phyloP scores from a whole-genome alignment of 53 echinoderm and acorn worm genomes.

The Crossaster papposus region DNA sequence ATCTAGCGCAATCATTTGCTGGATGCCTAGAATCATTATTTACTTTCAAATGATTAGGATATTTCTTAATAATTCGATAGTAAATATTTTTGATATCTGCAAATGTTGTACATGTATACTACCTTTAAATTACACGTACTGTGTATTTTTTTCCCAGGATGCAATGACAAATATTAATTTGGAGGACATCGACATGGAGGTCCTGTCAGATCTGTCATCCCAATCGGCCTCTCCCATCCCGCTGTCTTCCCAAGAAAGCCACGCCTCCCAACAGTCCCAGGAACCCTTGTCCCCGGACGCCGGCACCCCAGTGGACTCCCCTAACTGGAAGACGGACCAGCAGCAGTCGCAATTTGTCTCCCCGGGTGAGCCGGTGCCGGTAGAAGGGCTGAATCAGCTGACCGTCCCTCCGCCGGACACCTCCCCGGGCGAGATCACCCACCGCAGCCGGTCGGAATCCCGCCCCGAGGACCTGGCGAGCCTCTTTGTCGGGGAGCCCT shows the following conservation, averaged over 20 bases:
- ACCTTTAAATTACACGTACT: no score
- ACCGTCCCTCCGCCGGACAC: background rate
- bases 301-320: constrained; percentile 60
- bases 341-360: background rate
- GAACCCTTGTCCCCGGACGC: constrained; percentile 44
- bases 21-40: no score
- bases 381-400: constrained; percentile 50
- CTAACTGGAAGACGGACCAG: constrained; percentile 41
- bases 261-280: constrained; percentile 29
- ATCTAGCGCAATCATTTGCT: no score
- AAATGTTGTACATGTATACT: no score
- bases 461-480: constrained; percentile 39
- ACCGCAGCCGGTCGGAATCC: constrained; percentile 37
- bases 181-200: constrained; percentile 68
- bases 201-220: constrained; percentile 70
- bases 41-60: no score
- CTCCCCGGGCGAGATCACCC: background rate
- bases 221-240: constrained; percentile 62
- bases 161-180: constrained; percentile 72
- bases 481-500: constrained; percentile 2
- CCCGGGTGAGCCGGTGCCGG: background rate
- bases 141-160: constrained; percentile 57
- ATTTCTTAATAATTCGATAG: no score
- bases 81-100: no score
- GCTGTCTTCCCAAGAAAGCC: constrained; percentile 49